phyloP scores from a whole-genome alignment of 2,797 vertebrate genomes.

The Sebastolobus altivelis region DNA sequence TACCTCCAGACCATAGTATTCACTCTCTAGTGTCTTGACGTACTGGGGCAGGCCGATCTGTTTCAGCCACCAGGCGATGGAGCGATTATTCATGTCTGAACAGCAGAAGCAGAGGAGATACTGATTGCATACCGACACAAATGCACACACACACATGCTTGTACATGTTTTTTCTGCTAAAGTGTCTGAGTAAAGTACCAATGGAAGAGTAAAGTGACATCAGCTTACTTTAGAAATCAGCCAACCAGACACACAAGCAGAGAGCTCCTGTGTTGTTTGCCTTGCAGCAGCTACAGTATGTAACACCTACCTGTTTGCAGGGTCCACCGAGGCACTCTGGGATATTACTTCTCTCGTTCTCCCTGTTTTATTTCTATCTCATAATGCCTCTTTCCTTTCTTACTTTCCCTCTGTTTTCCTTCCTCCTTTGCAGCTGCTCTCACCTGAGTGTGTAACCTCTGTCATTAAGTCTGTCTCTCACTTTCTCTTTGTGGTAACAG shows the following conservation, averaged over 20 bases:
- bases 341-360: slow-evolving; percentile 20
- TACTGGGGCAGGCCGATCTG: slow-evolving; percentile 84
- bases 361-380: slow-evolving; percentile 27
- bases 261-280: slow-evolving; percentile 38
- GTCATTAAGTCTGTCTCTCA: slow-evolving; percentile 43
- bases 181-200: slow-evolving; percentile 32
- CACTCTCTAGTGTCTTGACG: slow-evolving; percentile 81
- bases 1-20: slow-evolving; percentile 87
- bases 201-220: slow-evolving; percentile 27
- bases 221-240: slow-evolving; percentile 29
- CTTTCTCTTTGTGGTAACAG: slow-evolving; percentile 47
- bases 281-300: slow-evolving; percentile 54
- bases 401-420: slow-evolving; percentile 11
- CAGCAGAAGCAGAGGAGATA: slow-evolving; percentile 39
- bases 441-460: slow-evolving; percentile 22
- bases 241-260: slow-evolving; percentile 8
- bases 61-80: slow-evolving; percentile 86
- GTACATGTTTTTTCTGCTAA: slow-evolving; percentile 44
- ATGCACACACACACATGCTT: slow-evolving; percentile 33
- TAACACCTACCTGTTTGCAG: slow-evolving; percentile 72
- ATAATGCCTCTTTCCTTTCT: slow-evolving; percentile 22
- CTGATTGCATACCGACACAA: slow-evolving; percentile 52
- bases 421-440: slow-evolving; percentile 33
- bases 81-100: slow-evolving; percentile 86
- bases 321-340: slow-evolving; percentile 26